Evolutionary conservation across 2,797 vertebrate genomes (phyloP).

Genomic region (Rallus crepitans): DNA sequence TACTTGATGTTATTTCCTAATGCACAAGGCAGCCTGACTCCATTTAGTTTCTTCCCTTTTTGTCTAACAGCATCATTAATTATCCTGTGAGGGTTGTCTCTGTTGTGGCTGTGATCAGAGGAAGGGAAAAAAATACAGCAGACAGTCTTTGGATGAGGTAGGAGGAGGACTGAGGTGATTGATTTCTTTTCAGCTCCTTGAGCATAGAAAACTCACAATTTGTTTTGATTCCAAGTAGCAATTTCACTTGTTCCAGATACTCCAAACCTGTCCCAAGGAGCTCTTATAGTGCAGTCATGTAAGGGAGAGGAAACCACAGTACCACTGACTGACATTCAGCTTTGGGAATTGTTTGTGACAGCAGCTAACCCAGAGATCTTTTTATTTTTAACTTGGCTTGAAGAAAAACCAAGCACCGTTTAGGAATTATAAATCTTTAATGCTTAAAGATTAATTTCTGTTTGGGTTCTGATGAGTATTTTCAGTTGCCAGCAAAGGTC

Average conservation of each 20-base stretch:
- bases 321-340: background rate
- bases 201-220: background rate
- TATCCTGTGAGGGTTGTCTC: background rate
- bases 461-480: background rate
- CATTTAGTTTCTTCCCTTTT: constrained; percentile 19
- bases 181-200: background rate
- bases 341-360: background rate
- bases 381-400: background rate
- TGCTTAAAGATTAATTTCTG: background rate
- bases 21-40: background rate
- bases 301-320: background rate
- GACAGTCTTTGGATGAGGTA: background rate
- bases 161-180: background rate
- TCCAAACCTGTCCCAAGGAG: background rate
- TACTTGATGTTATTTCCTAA: constrained; percentile 20
- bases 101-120: constrained; percentile 14
- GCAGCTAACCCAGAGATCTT: background rate
- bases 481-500: accelerated
- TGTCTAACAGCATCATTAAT: constrained; percentile 23
- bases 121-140: background rate
- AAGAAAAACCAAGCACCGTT: background rate
- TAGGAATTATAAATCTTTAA: background rate
- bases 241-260: background rate
- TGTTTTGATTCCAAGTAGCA: background rate
- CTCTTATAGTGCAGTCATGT: accelerated